These are phyloP conservation scores for Chironomus striatipennis DNA, from an alignment of 1,140 invertebrate species.

Conservation along the genomic window DNA sequence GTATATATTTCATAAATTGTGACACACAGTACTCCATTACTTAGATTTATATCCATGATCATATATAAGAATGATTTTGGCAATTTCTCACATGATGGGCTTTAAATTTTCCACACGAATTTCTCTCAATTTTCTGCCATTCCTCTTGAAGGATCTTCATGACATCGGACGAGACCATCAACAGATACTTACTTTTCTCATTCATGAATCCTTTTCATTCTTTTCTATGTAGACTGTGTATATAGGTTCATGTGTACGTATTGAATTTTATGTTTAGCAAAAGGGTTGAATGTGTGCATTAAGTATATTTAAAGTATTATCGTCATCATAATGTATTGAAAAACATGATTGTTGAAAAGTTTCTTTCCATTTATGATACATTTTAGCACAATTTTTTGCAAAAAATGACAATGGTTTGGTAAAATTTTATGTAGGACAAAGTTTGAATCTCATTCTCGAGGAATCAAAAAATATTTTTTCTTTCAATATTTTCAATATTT, in stretches of 20 bases:
- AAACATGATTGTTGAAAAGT: slow-evolving; percentile 16
- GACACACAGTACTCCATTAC: neutral
- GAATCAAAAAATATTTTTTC: too few species aligned
- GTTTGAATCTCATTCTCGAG: too few species aligned
- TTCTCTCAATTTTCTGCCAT: neutral
- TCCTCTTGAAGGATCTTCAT: neutral
- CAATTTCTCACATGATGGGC: slow-evolving; percentile 22
- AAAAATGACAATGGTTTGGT: too few species aligned
- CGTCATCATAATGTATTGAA: neutral
- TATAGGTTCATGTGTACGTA: neutral
- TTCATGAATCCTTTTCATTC: neutral
- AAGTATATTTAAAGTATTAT: slow-evolving; percentile 22
- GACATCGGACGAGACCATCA: neutral
- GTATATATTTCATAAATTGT: neutral
- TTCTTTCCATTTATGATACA: neutral
- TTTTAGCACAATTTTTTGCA: too few species aligned
- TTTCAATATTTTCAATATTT: too few species aligned
- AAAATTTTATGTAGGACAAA: too few species aligned
- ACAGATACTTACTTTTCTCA: neutral
- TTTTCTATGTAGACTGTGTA: neutral
- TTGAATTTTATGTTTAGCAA: neutral
- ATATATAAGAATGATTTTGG: neutral
- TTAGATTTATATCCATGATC: too few species aligned
- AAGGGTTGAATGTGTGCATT: slow-evolving; percentile 18
- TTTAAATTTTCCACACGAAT: slow-evolving; percentile 22